A percentile compares a stretch with the other conserved stretches of the same genome.
Conservation (phyloP, 2,113 vertebrate genomes). For the Neotoma lepida region DNA sequence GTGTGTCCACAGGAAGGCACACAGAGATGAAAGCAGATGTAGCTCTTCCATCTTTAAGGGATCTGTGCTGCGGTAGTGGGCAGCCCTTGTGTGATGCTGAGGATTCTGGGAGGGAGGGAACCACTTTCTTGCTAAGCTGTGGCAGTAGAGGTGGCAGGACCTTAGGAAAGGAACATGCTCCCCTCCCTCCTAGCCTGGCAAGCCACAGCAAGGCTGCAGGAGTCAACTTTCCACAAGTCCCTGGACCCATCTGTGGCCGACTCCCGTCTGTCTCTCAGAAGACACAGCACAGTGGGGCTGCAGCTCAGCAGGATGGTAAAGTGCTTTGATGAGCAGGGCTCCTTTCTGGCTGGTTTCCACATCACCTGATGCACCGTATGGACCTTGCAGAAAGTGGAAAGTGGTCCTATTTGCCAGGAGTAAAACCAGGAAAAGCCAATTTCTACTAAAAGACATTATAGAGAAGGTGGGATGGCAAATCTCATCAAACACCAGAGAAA, state of each 20-base stretch:
- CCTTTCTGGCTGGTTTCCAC: conserved; percentile 66
- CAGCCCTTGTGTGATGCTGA: conserved; percentile 49
- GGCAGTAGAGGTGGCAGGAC: conserved; percentile 12
- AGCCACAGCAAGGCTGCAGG: neutral
- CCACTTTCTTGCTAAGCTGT: conserved; percentile 54
- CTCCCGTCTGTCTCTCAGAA: conserved; percentile 24
- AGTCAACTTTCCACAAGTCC: conserved; percentile 5
- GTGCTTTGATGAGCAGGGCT: conserved; percentile 81
- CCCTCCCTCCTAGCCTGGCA: neutral
- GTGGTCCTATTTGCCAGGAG: conserved; percentile 45
- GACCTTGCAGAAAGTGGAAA: conserved; percentile 50
- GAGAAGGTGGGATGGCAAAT: neutral
- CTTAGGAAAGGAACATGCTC: conserved; percentile 14
- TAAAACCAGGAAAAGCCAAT: conserved; percentile 68
- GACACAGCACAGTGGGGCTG: conserved; percentile 59
- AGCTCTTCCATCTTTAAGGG: conserved; percentile 22
- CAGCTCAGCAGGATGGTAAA: conserved; percentile 82
- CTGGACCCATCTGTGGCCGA: neutral
- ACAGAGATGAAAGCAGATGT: conserved; percentile 81
- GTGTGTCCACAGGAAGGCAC: conserved; percentile 74
- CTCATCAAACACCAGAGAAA: neutral
- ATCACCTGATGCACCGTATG: conserved; percentile 65
- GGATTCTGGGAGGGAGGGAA: conserved; percentile 43
- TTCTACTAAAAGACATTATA: conserved; percentile 46
- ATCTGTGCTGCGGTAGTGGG: neutral